Evolutionary conservation across 2,797 vertebrate species (phyloP).

Genomic region (Odontamblyopus lacepedii): DNA sequence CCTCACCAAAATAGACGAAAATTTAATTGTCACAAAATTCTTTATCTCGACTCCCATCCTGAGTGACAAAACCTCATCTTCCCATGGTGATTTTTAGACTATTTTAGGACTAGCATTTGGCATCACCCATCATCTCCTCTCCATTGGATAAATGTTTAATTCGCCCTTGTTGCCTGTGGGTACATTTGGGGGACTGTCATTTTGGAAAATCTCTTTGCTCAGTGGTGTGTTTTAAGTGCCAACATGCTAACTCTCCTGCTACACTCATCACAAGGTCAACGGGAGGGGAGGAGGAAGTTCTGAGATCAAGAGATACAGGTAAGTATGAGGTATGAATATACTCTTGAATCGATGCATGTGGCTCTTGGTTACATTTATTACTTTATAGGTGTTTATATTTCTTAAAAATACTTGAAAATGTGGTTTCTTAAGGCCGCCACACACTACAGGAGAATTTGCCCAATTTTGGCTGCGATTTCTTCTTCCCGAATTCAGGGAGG

Average conservation of each 20-base stretch:
- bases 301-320: too few species aligned
- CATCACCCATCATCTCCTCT: constrained; percentile 42
- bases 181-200: constrained; percentile 46
- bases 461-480: too few species aligned
- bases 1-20: constrained; percentile 27
- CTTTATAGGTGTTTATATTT: too few species aligned
- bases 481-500: too few species aligned
- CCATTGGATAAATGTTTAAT: constrained; percentile 74
- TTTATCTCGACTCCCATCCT: constrained; percentile 15
- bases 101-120: constrained; percentile 32
- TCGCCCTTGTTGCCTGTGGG: constrained; percentile 57
- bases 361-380: too few species aligned
- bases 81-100: constrained; percentile 41
- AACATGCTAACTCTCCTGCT: constrained; percentile 20
- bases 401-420: too few species aligned
- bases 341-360: too few species aligned
- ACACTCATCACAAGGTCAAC: constrained; percentile 18
- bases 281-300: constrained; percentile 9
- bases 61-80: constrained; percentile 15
- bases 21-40: constrained; percentile 13
- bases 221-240: constrained; percentile 25
- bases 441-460: too few species aligned
- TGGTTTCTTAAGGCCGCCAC: too few species aligned
- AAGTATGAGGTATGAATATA: too few species aligned
- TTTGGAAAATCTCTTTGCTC: constrained; percentile 20